Evolutionary conservation across 2,888 invertebrate species (phyloP).

Genomic region (Taenaris catops): DNA sequence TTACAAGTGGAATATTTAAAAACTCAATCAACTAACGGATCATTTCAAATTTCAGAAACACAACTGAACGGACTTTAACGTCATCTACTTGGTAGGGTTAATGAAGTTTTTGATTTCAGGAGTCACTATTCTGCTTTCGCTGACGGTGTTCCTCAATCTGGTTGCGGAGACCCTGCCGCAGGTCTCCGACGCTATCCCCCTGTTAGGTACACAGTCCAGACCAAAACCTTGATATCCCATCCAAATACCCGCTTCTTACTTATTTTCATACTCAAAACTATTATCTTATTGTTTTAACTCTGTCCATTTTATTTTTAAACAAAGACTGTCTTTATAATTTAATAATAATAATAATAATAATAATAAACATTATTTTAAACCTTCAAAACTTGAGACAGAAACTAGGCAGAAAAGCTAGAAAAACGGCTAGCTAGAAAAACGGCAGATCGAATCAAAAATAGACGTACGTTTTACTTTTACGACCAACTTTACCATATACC

Average conservation of each 20-base stretch:
- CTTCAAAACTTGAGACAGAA: too few relatives aligned
- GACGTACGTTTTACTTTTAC: too few relatives aligned
- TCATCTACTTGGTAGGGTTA: conserved; percentile 53
- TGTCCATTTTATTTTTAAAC: conserved; percentile 35
- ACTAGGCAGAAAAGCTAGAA: too few relatives aligned
- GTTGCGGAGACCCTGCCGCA: conserved; percentile 99
- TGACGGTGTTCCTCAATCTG: conserved; percentile 99
- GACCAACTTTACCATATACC: too few relatives aligned
- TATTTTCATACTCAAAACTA: conserved; percentile 38
- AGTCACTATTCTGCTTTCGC: conserved; percentile 99
- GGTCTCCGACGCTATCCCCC: conserved; percentile 99
- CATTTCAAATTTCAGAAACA: too few relatives aligned
- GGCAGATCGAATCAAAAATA: too few relatives aligned
- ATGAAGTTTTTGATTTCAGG: conserved; percentile 91
- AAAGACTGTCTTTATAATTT: conserved; percentile 27
- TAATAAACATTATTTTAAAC: conserved; percentile 60
- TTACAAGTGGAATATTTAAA: too few relatives aligned
- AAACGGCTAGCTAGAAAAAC: too few relatives aligned
- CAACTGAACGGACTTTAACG: too few relatives aligned
- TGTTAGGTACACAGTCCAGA: conserved; percentile 93
- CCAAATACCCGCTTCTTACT: conserved; percentile 47
- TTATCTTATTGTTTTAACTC: conserved; percentile 39
- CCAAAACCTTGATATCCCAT: conserved; percentile 52
- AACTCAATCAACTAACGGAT: too few relatives aligned
- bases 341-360: conserved; percentile 36